Evolutionary conservation across 2,797 vertebrate species (phyloP), one percentile per base, ranked within the genome.

Genomic region (Gastrophryne carolinensis): DNA sequence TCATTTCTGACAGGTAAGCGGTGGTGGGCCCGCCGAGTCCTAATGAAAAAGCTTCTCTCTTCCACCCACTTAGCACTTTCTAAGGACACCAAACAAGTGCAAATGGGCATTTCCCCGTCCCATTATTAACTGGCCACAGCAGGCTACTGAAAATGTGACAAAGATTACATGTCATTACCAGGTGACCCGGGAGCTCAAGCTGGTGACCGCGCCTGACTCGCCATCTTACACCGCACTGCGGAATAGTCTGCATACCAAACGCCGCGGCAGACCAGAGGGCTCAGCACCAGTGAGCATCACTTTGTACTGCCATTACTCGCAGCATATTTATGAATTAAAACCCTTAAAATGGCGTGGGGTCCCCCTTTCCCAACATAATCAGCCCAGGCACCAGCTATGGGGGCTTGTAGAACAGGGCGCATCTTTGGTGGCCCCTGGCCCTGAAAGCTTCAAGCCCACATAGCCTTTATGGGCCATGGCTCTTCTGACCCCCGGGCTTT

Each of bases 161-260:
- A 58, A 56, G 52, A 70, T 57, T 57, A 70, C 53, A 44, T 70
- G 15, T 70, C 39, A 70, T 70, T 27, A 44, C 9, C 23, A 24
- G 7, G n/a, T 17, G 15, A 13, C 13, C 11, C 30, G 17, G 49
- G 13, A 9, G 4, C 15, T 32, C 27, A 17, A 1, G 11, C 26
- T 30, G 13, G 29, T 32, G 54, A 17, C 30, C 32, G n/a, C 19
- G 1, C 41, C 32, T 3, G 5, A 26, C 30, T 6, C 23, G 10
- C 39, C 61, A 11, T 24, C 61, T 27, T n/a, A 27, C 12, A 11
- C 26, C 50, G 62, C 23, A 17, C 15, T 32, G 41, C n/a, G n/a
- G n/a, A n/a, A n/a, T 9, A 4, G 52, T 54, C 12, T 10, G 19
- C 44, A 5, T 35, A 11, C 5, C 5, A 39, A 39, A 10, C 3